Evolutionary conservation across 2,888 invertebrate species (phyloP), one percentile per base, ranked within the genome.

Genomic region (Dasypogon diadema): DNA sequence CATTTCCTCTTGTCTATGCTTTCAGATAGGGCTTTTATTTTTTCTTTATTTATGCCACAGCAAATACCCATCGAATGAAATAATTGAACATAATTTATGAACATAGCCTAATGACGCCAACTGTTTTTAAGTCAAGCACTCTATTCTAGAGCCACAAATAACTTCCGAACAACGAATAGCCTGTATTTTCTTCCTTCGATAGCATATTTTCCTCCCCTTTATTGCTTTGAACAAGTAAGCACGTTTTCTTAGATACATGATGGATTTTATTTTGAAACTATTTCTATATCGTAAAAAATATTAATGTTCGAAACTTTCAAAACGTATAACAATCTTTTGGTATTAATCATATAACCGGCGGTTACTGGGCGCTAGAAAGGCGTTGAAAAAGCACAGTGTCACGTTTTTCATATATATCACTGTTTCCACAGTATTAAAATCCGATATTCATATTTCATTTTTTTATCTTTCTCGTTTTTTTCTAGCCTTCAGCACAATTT

Each of bases 361-460:
- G 42, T 42, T 42, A 12, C 42, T n/a, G n/a, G n/a, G 12, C 42
- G 42, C 34, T 1, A 42, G 8, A 42, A 12, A 42, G n/a, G 42
- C 10, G n/a, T 3, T 12, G 12, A 3, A 2, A n/a, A 12, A 42
- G 3, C n/a, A 6, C 51, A 16, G 21, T 14, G 21, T 51, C 6
- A 18, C 51, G 18, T 51, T 51, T n/a, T 3, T 14, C 12, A 5
- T 21, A 51, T 51, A 51, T 18, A 51, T 21, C 51, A 51, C 12
- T 6, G 6, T 21, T 16, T 51, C 48, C 51, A 21, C 18, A 51
- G 6, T 4, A 51, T 51, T 51, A 51, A 51, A 51, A 16, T 51
- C 51, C 21, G 51, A 51, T 51, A 18, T 51, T 51, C 51, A 18
- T 51, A 51, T 51, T 16, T 51, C 51, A 51, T 21, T 51, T 51